Percentiles rank a stretch among this genome's conserved stretches.
These are phyloP conservation scores for Epizoanthus stellaris DNA, from an alignment of 92 coral and sea anemone species.

Conservation along the genomic window DNA sequence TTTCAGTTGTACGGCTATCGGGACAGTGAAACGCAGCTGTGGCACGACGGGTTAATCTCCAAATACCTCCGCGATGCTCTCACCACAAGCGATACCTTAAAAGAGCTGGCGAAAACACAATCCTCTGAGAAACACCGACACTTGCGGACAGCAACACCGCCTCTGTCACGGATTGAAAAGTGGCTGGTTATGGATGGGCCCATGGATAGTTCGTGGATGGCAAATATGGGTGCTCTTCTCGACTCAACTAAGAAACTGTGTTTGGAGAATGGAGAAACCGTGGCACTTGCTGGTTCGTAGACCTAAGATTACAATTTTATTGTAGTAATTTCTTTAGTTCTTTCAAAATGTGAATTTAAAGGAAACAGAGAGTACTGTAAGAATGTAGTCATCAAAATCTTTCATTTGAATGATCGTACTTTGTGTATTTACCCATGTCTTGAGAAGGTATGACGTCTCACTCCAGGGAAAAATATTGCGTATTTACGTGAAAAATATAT, in stretches of 20 bases:
- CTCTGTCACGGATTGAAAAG: conserved; percentile 72
- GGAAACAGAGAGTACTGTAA: too few relatives aligned
- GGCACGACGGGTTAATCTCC: conserved; percentile 91
- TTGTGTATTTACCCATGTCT: too few relatives aligned
- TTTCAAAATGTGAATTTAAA: too few relatives aligned
- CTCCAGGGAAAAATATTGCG: too few relatives aligned
- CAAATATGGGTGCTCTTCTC: conserved; percentile 78
- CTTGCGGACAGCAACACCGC: conserved; percentile 70
- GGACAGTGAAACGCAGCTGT: conserved; percentile 61
- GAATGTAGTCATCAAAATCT: too few relatives aligned
- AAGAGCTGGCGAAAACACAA: conserved; percentile 58
- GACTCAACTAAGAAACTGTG: conserved; percentile 80
- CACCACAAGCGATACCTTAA: conserved; percentile 61
- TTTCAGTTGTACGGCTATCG: conserved; percentile 80
- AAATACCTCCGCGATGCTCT: conserved; percentile 88
- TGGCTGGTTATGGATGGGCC: conserved; percentile 97
- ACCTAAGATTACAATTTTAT: not conserved
- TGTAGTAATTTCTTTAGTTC: too few relatives aligned
- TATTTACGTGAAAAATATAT: too few relatives aligned
- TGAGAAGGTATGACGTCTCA: too few relatives aligned
- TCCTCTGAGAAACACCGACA: conserved; percentile 76
- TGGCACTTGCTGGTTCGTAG: conserved; percentile 80
- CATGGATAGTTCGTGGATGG: conserved; percentile 88
- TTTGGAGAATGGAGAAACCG: conserved; percentile 85
- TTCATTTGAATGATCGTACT: too few relatives aligned